These are phyloP conservation scores for Nothura maculosa DNA, from an alignment of 2,797 vertebrate genomes.

Conservation along the genomic window DNA sequence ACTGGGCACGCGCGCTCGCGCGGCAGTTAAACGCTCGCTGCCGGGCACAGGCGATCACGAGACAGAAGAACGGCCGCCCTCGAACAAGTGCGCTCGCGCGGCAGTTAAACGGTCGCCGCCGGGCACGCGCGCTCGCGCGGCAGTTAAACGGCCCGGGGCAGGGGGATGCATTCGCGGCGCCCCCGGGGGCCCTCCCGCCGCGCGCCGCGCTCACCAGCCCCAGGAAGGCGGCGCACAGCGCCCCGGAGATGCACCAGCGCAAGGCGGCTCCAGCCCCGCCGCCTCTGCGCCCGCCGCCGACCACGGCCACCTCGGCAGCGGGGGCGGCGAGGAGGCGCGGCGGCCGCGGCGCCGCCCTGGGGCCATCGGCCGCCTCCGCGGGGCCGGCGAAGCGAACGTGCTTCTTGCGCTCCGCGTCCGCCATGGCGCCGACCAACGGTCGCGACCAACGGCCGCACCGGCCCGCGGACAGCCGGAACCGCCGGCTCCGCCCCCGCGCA, in stretches of 20 bases:
- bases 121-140: no score
- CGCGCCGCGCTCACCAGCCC: constrained; percentile 67
- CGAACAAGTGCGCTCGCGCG: no score
- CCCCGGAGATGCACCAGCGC: constrained; percentile 59
- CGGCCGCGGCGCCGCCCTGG: no score
- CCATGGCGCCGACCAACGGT: background rate
- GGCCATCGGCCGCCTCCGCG: background rate
- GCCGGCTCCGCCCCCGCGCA: constrained; percentile 40
- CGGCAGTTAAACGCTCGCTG: no score
- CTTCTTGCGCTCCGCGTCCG: constrained; percentile 77
- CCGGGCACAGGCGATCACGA: no score
- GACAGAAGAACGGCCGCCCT: no score
- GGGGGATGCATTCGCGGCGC: background rate
- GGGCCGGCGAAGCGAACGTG: constrained; percentile 87
- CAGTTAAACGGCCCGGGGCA: no score
- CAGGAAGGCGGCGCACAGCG: constrained; percentile 72
- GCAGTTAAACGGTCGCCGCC: no score
- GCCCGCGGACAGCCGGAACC: background rate
- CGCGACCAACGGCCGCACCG: background rate
- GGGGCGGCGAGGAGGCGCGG: no score
- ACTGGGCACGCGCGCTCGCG: no score
- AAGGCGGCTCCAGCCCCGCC: background rate
- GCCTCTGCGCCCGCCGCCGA: background rate
- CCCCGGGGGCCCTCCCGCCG: background rate
- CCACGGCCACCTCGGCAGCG: background rate